Evolutionary conservation across 2,888 invertebrate species (phyloP).

Genomic region (Resseliella maxima): DNA sequence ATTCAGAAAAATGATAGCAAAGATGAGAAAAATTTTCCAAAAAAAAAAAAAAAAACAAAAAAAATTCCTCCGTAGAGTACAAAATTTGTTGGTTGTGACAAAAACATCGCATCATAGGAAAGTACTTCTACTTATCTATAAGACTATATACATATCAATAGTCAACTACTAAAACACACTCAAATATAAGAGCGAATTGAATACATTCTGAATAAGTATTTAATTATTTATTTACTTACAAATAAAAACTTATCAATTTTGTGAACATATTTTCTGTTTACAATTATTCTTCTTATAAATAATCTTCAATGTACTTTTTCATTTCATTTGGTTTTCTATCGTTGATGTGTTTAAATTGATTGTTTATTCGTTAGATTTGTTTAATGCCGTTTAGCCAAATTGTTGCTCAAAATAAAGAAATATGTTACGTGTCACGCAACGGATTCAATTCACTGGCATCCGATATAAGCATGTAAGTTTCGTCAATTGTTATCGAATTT

Average conservation of each 20-base stretch:
- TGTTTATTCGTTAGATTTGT: neutral
- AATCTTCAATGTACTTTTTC: conserved; percentile 22
- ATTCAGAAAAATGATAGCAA: no score
- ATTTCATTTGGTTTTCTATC: neutral
- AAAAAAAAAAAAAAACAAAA: no score
- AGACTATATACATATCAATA: no score
- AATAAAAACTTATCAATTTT: neutral
- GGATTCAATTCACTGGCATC: neutral
- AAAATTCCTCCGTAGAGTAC: no score
- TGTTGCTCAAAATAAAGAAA: no score
- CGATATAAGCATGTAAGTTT: conserved; percentile 43
- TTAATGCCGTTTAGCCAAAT: no score
- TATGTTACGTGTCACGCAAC: neutral
- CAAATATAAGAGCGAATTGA: no score
- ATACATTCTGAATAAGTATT: no score
- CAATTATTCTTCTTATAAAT: no score
- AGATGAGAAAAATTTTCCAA: no score
- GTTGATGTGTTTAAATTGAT: neutral
- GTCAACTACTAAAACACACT: no score
- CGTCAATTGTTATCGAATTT: neutral
- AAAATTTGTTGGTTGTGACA: no score
- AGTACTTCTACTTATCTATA: neutral
- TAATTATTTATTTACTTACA: neutral
- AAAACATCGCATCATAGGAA: conserved; percentile 40
- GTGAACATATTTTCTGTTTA: neutral